These are phyloP conservation scores for Patella pellucida DNA, from an alignment of 2,888 invertebrate species.

Conservation along the genomic window DNA sequence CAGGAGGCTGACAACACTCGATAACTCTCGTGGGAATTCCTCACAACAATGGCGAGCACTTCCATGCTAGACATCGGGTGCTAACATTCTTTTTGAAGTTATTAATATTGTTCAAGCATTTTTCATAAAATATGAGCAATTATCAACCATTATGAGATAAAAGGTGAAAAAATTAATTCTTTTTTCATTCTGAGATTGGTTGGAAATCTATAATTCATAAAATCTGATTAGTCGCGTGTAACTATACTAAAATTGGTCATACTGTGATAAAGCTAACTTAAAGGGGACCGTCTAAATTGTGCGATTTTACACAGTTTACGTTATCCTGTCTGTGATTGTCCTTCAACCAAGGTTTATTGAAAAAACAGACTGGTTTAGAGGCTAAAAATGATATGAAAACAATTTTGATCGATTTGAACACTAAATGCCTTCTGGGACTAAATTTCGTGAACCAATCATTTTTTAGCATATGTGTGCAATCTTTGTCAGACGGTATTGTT, in stretches of 20 bases:
- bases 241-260: background rate
- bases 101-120: background rate
- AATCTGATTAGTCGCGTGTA: background rate
- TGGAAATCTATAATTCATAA: background rate
- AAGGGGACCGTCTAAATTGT: too few species aligned
- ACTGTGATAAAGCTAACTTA: too few species aligned
- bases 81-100: constrained; percentile 16
- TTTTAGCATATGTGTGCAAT: too few species aligned
- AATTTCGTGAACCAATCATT: too few species aligned
- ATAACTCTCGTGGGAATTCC: background rate
- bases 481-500: too few species aligned
- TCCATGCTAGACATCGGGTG: constrained; percentile 5
- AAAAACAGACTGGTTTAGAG: too few species aligned
- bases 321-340: too few species aligned
- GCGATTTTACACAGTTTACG: too few species aligned
- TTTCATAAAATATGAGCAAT: constrained; percentile 12
- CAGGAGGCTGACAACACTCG: constrained; percentile 4
- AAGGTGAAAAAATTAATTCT: constrained; percentile 10
- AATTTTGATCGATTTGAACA: too few species aligned
- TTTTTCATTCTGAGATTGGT: background rate
- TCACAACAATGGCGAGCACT: background rate
- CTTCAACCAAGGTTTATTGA: too few species aligned
- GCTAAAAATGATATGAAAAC: too few species aligned
- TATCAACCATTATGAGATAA: background rate
- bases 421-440: too few species aligned